Percentiles rank a stretch among this genome's conserved stretches.
These are phyloP conservation scores for Malthinus seriepunctatus DNA, from an alignment of 2,888 invertebrate species.

Conservation along the genomic window DNA sequence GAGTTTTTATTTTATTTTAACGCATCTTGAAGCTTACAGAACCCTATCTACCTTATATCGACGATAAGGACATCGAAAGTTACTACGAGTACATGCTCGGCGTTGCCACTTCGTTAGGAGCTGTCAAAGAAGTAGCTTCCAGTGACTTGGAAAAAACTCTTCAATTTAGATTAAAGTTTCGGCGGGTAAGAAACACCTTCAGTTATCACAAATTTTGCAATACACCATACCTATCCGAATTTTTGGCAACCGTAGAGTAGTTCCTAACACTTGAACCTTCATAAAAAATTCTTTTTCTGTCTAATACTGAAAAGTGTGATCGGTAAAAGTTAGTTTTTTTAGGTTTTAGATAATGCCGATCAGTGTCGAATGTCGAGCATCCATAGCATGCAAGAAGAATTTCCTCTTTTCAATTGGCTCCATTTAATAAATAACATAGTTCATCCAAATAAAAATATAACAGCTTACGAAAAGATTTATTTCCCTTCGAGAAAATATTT, in stretches of 20 bases:
- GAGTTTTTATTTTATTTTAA: neutral
- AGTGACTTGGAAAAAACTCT: neutral
- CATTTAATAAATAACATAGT: conserved; percentile 15
- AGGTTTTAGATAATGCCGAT: conserved; percentile 10
- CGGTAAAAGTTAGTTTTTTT: neutral
- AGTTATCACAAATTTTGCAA: neutral
- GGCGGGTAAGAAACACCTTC: neutral
- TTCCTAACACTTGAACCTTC: no score
- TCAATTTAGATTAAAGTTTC: neutral
- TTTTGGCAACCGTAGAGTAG: no score
- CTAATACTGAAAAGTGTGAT: no score
- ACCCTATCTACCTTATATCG: neutral
- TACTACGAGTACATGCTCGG: conserved; percentile 12
- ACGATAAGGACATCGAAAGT: conserved; percentile 8
- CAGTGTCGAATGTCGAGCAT: conserved; percentile 14
- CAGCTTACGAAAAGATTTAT: conserved; percentile 11
- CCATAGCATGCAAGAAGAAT: conserved; percentile 11
- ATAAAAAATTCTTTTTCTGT: no score
- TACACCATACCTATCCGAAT: no score
- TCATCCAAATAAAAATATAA: conserved; percentile 13
- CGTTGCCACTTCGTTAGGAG: conserved; percentile 2
- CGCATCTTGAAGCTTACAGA: conserved; percentile 7
- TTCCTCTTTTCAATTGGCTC: conserved; percentile 16
- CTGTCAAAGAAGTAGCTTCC: conserved; percentile 1
- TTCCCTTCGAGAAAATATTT: conserved; percentile 19